Evolutionary conservation across 2,888 invertebrate genomes (phyloP).

Genomic region (Conistra vaccinii): DNA sequence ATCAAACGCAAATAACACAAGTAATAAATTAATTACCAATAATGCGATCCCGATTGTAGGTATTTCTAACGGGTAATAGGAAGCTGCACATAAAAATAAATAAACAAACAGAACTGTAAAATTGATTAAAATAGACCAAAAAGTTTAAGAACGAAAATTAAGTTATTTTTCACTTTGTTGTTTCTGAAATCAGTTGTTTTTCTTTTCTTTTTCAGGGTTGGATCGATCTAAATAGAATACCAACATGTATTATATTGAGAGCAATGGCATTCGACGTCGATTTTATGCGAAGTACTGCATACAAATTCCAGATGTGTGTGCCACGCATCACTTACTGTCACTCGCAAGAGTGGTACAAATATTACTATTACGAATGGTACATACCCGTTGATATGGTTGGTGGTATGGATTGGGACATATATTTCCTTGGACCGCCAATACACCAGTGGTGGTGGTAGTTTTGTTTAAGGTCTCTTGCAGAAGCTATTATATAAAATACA

Average conservation of each 20-base stretch:
- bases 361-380: slow-evolving; percentile 80
- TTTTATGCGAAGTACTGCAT: slow-evolving; percentile 74
- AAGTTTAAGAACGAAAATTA: neutral
- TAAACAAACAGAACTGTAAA: no score
- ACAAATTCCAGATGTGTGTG: slow-evolving; percentile 80
- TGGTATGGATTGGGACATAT: slow-evolving; percentile 67
- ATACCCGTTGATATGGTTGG: slow-evolving; percentile 67
- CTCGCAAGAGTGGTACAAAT: slow-evolving; percentile 68
- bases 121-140: neutral
- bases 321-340: slow-evolving; percentile 77
- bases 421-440: slow-evolving; percentile 33
- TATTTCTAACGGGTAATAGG: neutral
- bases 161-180: neutral
- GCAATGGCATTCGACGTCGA: slow-evolving; percentile 71
- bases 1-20: no score
- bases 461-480: neutral
- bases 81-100: neutral
- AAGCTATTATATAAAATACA: neutral
- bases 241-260: slow-evolving; percentile 78
- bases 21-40: neutral
- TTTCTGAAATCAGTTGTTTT: neutral
- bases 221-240: slow-evolving; percentile 76
- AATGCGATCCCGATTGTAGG: neutral
- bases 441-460: neutral
- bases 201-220: slow-evolving; percentile 76